Base-by-base conservation (phyloP, 1,140 invertebrate species). In the Platyscapa corneri region DNA sequence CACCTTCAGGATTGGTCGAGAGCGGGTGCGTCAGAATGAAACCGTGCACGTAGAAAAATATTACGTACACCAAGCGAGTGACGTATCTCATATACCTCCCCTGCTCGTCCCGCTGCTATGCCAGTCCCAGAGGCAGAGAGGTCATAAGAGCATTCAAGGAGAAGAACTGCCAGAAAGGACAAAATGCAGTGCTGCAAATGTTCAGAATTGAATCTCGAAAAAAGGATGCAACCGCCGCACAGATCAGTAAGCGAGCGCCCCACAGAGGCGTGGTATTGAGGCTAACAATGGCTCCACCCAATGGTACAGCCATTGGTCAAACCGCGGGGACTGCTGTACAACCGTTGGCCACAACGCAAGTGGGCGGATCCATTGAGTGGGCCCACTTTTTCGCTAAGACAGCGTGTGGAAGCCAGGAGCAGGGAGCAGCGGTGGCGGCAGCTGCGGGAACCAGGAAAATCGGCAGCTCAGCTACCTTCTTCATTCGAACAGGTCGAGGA, bases 401-500 rank as follows among this genome's bases (percentile, higher is more conserved):
- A 14, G 10, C 8, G 53, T 7, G 16, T 1, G 80, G 18, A 5
- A 60, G 30, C 27, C 27, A 5, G 16, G 60, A 49, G 60, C 30
- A 60, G 82, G 60, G 30, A 67, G 56, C 34, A 27, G 16, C 56
- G 32, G 34, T 3, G 37, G 42, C 42, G 46, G 75, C 75, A 5
- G 14, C 65, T 10, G n/a, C 32, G 37, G 49, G 23, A 34, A 32
- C 27, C 53, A 5, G 83, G 65, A 83, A 83, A 83, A 78, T 84
- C 76, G 83, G 76, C 83, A 70, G 65, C 79, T 37, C 30, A 23
- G 49, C 85, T 86, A 85, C 87, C 85, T 88, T 83, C 53, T 49
- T 84, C 88, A 78, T 87, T 89, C 87, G 88, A 87, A 86, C 90
- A 91, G 90, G 88, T 91, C 90, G 90, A 86, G 86, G 88, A 89